Evolutionary conservation across 2,888 invertebrate species (phyloP), one percentile per base, ranked within the genome.

Genomic region (Microctonus brassicae): DNA sequence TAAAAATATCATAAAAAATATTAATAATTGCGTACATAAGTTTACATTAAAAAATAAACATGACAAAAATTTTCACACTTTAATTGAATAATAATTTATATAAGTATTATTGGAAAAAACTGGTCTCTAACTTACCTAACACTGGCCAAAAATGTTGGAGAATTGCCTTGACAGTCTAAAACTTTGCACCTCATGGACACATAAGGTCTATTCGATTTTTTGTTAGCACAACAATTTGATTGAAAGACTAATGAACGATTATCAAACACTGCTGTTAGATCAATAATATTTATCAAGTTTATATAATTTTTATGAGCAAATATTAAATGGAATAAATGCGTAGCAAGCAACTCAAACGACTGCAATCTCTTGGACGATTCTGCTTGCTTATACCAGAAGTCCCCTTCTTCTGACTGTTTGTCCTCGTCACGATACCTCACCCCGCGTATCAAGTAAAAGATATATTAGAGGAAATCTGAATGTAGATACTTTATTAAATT

Each of bases 111-210:
- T 58, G 29, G 17, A 29, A 57, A 29, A 20, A 24, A 29, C 7
- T 29, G 7, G 7, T 29, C 7, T 29, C 3, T 29, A 3, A 72
- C 79, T 86, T 73, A 87, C 87, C 87, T 84, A 76, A 87, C 80
- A 74, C 84, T 86, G 72, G 86, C 80, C 77, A 87, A 83, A 70
- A 87, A 87, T 75, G 85, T 84, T 73, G 87, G 86, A 75, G 82
- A 84, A 70, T 86, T 87, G 82, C 87, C 84, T 86, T 87, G 86
- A 76, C 86, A 85, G 75, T 87, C 85, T 80, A 86, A 82, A 76
- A 86, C 81, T 77, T 86, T 86, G 83, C 86, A 83, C 86, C 84
- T 86, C 87, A 87, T 87, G 78, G 87, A 85, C 86, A 87, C 87
- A 87, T 87, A 83, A 72, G 73, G 79, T 79, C 74, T 79, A 73